These are phyloP conservation scores for Sciaenops ocellatus DNA, from an alignment of 2,797 vertebrate genomes.

Conservation along the genomic window DNA sequence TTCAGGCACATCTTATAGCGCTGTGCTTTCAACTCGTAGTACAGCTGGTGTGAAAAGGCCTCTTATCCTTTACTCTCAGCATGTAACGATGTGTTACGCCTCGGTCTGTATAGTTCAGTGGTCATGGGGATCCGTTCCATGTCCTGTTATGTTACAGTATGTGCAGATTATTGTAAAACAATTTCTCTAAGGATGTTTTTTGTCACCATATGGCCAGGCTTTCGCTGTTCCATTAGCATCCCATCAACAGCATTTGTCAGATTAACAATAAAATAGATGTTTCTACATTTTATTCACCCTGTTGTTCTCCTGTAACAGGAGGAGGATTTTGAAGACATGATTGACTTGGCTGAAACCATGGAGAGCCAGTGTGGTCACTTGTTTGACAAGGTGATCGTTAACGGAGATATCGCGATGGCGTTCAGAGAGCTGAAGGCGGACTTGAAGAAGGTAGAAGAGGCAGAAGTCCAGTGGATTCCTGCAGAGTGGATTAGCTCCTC, in stretches of 20 bases:
- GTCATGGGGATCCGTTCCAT: conserved; percentile 28
- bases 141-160: conserved; percentile 39
- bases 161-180: conserved; percentile 46
- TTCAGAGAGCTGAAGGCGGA: conserved; percentile 90
- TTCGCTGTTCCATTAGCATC: not conserved
- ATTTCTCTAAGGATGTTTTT: conserved; percentile 10
- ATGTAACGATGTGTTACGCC: conserved; percentile 49
- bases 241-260: conserved; percentile 8
- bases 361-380: conserved; percentile 90
- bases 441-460: conserved; percentile 87
- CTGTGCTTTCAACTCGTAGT: conserved; percentile 18
- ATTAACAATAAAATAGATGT: conserved; percentile 1
- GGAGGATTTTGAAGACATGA: conserved; percentile 95
- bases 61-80: conserved; percentile 49
- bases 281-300: not conserved
- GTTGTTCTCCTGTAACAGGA: conserved; percentile 83
- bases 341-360: conserved; percentile 88
- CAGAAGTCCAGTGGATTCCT: conserved; percentile 91
- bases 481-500: conserved; percentile 73
- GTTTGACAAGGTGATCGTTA: conserved; percentile 92
- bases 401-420: conserved; percentile 89
- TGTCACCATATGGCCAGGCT: conserved; percentile 9
- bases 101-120: conserved; percentile 23
- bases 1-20: conserved; percentile 26
- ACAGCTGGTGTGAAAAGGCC: conserved; percentile 54